Percentiles rank a stretch among this genome's conserved stretches.
These are phyloP conservation scores for Meloe dianella DNA, from an alignment of 2,888 invertebrate species.

Conservation along the genomic window DNA sequence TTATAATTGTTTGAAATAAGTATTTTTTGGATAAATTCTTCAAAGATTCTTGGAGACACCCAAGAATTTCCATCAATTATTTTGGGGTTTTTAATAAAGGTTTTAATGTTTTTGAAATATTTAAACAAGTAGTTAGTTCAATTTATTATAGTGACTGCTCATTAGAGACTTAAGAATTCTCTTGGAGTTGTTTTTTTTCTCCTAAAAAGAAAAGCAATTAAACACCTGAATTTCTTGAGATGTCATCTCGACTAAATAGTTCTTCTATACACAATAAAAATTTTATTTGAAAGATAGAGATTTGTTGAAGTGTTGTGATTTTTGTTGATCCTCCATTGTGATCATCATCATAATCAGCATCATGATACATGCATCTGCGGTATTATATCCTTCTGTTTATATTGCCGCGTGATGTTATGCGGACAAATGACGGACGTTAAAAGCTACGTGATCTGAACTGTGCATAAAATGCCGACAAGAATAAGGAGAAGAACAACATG, in stretches of 20 bases:
- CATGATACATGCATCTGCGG: constrained; percentile 51
- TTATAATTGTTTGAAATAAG: constrained; percentile 17
- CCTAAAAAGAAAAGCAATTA: constrained; percentile 24
- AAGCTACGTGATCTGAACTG: constrained; percentile 58
- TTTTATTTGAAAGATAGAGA: background rate
- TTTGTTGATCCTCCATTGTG: background rate
- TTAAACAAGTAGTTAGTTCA: constrained; percentile 23
- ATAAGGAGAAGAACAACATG: constrained; percentile 9
- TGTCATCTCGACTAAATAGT: constrained; percentile 25
- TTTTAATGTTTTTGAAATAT: constrained; percentile 28
- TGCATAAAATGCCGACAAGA: constrained; percentile 49
- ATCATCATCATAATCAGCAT: background rate
- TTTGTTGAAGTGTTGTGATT: constrained; percentile 50
- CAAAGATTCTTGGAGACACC: too few relatives aligned
- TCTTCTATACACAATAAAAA: background rate
- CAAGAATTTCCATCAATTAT: background rate
- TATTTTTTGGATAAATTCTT: too few relatives aligned
- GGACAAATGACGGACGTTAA: constrained; percentile 58
- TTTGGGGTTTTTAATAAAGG: background rate
- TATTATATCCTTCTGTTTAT: constrained; percentile 45
- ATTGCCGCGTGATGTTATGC: constrained; percentile 56
- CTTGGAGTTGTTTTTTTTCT: constrained; percentile 1
- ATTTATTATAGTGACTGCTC: constrained; percentile 30
- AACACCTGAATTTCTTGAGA: constrained; percentile 21
- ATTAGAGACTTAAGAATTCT: constrained; percentile 32